phyloP scores from a whole-genome alignment of 1,140 invertebrate genomes.

The Aethina tumida region DNA sequence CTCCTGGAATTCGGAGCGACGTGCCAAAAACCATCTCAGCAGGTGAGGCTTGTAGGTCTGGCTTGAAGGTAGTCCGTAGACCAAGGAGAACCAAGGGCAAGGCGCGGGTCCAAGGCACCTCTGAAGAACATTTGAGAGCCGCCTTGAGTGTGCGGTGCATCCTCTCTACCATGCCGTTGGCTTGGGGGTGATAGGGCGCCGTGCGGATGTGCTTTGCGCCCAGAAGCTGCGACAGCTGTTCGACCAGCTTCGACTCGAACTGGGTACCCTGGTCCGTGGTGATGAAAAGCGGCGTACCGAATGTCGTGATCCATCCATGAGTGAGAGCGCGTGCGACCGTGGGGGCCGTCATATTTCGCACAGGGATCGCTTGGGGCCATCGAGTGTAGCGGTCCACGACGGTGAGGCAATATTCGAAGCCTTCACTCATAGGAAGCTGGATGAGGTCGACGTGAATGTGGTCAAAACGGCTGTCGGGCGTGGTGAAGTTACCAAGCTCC shows the following conservation, averaged over 20 bases:
- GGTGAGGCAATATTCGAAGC: constrained; percentile 35
- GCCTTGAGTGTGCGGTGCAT: constrained; percentile 35
- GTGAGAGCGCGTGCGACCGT: constrained; percentile 25
- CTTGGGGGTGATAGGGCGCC: constrained; percentile 9
- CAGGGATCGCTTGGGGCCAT: constrained; percentile 37
- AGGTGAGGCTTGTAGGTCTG: constrained; percentile 24
- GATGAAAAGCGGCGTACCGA: constrained; percentile 30
- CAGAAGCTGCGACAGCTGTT: neutral
- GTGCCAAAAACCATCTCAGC: constrained; percentile 33
- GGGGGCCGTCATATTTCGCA: constrained; percentile 30
- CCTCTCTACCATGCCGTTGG: too few species aligned
- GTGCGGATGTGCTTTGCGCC: constrained; percentile 5
- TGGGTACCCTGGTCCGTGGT: constrained; percentile 37
- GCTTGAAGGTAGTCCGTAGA: constrained; percentile 22
- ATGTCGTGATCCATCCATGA: constrained; percentile 30
- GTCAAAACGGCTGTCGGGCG: too few species aligned
- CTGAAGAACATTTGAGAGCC: constrained; percentile 44
- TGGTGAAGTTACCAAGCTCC: too few species aligned
- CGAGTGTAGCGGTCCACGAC: constrained; percentile 37
- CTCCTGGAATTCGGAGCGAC: constrained; percentile 28
- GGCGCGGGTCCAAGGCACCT: constrained; percentile 7
- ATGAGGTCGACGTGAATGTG: constrained; percentile 43
- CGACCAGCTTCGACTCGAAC: constrained; percentile 27
- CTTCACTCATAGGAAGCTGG: constrained; percentile 31
- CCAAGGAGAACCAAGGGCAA: constrained; percentile 29